Evolutionary conservation across 2,888 invertebrate species (phyloP), one percentile per base, ranked within the genome.

Genomic region (Tyria jacobaeae): DNA sequence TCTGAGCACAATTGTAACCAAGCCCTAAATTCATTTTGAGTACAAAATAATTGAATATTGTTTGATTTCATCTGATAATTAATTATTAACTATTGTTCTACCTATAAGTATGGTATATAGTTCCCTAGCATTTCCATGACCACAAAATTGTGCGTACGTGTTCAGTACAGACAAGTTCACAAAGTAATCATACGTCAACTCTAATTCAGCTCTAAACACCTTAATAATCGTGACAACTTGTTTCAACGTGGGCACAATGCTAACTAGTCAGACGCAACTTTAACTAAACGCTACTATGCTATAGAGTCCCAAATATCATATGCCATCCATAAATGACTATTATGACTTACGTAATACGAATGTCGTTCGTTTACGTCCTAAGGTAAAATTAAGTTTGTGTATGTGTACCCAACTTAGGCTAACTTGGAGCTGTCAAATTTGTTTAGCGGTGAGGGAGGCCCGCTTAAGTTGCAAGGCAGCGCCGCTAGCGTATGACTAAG

Each of bases 381-480:
- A 37, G 57, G 71, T 67, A 75, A 62, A 66, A 62, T 60, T 73
- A 89, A 80, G 64, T 84, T 88, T 84, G 87, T 80, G 79, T 79
- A 81, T 82, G 80, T 86, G 85, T 88, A 85, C 87, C 85, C 86
- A 87, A 92, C 90, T 92, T 91, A 82, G 85, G 82, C 88, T 89
- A 92, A 93, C 87, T 92, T 91, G 81, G 84, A 90, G 92, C 94
- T 92, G 93, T 93, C 94, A 94, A 92, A 94, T 93, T 93, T 93
- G 93, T 92, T 92, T 91, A 93, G 93, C 88, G 92, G 92, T 89
- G 83, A 87, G 86, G 89, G 89, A 88, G 90, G 89, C 89, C 85
- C 84, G 89, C 86, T 87, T 86, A 91, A 89, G 91, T 91, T 89
- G 85, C 81, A 80, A 87, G 82, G 82, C 80, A 82, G 83, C 83